Conservation (phyloP, 2,888 invertebrate genomes). For the Acrobasis consociella region DNA sequence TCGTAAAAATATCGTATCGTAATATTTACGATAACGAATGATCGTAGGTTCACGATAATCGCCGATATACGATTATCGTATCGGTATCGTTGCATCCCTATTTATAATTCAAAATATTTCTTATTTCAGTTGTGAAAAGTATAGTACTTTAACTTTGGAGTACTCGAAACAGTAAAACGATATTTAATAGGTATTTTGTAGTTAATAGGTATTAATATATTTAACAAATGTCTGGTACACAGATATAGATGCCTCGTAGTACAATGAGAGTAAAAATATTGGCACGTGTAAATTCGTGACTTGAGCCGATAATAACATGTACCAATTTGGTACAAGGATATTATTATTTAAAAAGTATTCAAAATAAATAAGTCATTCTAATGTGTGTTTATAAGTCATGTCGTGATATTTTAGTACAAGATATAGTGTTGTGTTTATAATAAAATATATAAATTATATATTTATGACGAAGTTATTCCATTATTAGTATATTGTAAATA, state of each 20-base stretch:
- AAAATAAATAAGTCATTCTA: neutral
- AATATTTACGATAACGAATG: too few species aligned
- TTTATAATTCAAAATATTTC: neutral
- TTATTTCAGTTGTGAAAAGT: neutral
- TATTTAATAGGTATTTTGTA: neutral
- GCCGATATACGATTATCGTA: too few species aligned
- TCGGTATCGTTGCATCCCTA: too few species aligned
- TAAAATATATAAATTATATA: too few species aligned
- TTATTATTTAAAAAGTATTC: neutral
- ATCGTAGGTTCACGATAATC: too few species aligned
- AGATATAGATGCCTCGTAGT: too few species aligned
- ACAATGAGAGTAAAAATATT: neutral
- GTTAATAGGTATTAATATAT: neutral
- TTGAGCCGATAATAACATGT: neutral
- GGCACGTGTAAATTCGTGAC: too few species aligned
- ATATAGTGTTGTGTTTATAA: neutral
- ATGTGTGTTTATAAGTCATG: neutral
- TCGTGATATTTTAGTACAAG: constrained; percentile 20
- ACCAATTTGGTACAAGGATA: neutral
- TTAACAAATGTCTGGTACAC: constrained; percentile 1
- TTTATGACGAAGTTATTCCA: constrained; percentile 1
- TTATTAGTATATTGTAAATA: neutral
- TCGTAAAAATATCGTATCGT: too few species aligned
- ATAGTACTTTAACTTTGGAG: neutral
- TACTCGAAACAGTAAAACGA: neutral